Base-by-base conservation (phyloP, 1,140 invertebrate species). In the Pogonomyrmex barbatus region DNA sequence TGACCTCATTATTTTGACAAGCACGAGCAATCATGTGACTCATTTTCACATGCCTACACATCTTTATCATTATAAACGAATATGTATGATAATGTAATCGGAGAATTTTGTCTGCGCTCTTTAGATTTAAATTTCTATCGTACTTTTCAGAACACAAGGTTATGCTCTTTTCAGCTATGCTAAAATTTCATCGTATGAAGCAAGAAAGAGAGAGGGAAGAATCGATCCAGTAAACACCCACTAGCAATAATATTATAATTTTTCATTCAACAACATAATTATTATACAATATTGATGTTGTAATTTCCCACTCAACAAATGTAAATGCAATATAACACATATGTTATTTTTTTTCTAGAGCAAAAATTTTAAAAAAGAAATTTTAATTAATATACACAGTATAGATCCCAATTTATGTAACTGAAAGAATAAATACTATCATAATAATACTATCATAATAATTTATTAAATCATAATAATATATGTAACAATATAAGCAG, bases 391-490 rank as follows among this genome's bases (percentile, higher is more conserved):
- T 8, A 33, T 33, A 3, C 33, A 4, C 24, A 60, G n/a, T 4
- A 5, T 47, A 60, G 24, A 24, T 50, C 33, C 5, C 0, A 5
- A n/a, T 6, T 68, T 67, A 24, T 30, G 4, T 68, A 78, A 0
- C 14, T 10, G 8, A 76, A 60, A 47, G 45, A 24, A 33, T 6
- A 4, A 65, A 78, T 0, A 10, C 17, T 17, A 42, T 47, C 6
- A 9, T 39, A 50, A 24, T 33, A 24, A 24, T 24, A 24, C 6
- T 6, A 63, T 4, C 30, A 36, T 60, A 24, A 24, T 47, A 86
- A 33, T 62, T 39, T 70, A 85, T 60, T 81, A 39, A 47, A 63
- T 70, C 2, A 78, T 78, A 62, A 70, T 52, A 42, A 68, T 45
- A 30, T 42, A 60, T 10, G 17, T 70, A 50, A 77, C 56, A 30